A percentile compares a stretch with the other conserved stretches of the same genome.
Conservation (phyloP, 2,113 vertebrate genomes). For the Asarcornis scutulata region DNA sequence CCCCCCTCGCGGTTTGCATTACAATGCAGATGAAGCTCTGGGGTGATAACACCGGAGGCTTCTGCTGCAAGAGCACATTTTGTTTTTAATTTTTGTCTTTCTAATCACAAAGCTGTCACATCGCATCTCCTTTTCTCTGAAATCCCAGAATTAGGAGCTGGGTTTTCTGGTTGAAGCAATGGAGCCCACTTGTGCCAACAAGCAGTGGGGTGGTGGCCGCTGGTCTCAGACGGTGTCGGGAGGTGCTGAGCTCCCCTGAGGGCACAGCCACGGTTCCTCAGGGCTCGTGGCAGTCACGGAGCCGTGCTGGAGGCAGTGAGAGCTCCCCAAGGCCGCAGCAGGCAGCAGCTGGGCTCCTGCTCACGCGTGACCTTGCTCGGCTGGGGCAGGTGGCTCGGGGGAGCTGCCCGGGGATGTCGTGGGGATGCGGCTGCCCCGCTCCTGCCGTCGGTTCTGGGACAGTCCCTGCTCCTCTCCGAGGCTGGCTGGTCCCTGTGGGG, state of each 20-base stretch:
- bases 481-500: fast-evolving
- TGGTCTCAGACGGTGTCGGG: fast-evolving
- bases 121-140: background rate
- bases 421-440: fast-evolving
- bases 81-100: background rate
- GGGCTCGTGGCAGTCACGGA: background rate
- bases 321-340: background rate
- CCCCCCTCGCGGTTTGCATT: fast-evolving
- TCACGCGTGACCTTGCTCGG: fast-evolving
- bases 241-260: background rate
- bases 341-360: background rate
- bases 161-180: background rate
- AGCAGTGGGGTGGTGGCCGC: no score
- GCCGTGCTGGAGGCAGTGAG: fast-evolving
- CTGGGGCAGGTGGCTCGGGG: fast-evolving
- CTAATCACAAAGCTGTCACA: fast-evolving
- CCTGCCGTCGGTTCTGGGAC: fast-evolving
- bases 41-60: background rate
- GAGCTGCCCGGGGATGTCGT: fast-evolving
- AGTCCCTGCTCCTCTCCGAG: fast-evolving
- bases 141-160: background rate
- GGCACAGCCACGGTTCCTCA: no score
- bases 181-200: fast-evolving
- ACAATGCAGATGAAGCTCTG: background rate
- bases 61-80: background rate